A percentile compares a stretch with the other conserved stretches of the same genome.
These are phyloP conservation scores for Sylvia atricapilla DNA, from an alignment of 2,113 vertebrate species.

Conservation along the genomic window DNA sequence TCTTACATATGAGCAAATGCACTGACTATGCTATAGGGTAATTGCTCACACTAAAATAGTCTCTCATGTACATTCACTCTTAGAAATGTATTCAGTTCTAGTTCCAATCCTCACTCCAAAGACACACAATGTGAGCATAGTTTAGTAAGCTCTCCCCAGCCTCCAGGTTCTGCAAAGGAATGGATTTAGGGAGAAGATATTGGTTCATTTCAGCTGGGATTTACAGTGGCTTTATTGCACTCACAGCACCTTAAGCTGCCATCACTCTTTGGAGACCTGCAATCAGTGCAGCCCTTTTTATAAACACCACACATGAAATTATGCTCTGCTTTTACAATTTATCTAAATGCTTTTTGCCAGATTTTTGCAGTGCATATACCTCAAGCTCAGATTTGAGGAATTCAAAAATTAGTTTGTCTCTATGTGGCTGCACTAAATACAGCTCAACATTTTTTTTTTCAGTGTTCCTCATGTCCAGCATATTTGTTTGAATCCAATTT, in stretches of 20 bases:
- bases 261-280: background rate
- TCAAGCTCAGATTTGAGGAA: background rate
- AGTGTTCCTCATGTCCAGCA: background rate
- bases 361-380: background rate
- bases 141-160: background rate
- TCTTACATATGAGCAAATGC: background rate
- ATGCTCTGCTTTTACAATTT: background rate
- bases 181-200: background rate
- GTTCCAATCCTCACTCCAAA: background rate
- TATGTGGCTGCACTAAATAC: background rate
- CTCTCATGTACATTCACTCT: background rate
- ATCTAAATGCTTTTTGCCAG: background rate
- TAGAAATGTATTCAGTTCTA: background rate
- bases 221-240: background rate
- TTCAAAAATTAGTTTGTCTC: background rate
- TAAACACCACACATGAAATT: background rate
- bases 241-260: background rate
- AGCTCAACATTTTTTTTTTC: background rate
- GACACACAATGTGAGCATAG: background rate
- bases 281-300: background rate
- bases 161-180: background rate
- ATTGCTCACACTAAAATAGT: background rate
- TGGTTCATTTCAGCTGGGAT: constrained; percentile 17
- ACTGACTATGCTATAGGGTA: background rate
- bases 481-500: background rate